Percentiles rank a stretch among this genome's conserved stretches.
Evolutionary conservation across 2,113 vertebrate genomes (phyloP).

Genomic region (Grallaria varia): DNA sequence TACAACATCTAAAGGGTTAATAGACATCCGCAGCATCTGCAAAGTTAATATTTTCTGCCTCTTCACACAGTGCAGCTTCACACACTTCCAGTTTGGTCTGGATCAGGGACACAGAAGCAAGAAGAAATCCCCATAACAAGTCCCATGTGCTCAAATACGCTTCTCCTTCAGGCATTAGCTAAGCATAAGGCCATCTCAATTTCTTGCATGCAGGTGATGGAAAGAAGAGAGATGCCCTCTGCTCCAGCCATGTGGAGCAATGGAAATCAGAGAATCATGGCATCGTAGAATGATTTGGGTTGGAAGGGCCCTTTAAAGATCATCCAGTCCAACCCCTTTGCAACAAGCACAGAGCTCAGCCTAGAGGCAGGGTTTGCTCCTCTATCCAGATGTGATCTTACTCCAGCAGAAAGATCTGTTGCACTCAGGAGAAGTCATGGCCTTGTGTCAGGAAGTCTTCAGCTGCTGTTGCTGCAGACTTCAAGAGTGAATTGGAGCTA

Average conservation of each 20-base stretch:
- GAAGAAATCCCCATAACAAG: background rate
- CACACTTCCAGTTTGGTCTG: background rate
- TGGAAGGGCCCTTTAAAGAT: background rate
- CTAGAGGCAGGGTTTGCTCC: background rate
- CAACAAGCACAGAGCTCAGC: background rate
- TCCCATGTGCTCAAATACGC: background rate
- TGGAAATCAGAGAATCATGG: background rate
- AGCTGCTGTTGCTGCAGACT: background rate
- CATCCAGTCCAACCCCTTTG: background rate
- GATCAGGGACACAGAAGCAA: background rate
- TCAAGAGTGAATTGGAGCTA: slow-evolving; percentile 3
- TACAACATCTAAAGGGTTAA: background rate
- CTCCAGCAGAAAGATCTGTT: background rate
- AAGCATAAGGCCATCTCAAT: background rate
- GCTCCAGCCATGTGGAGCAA: background rate
- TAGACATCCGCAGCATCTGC: background rate
- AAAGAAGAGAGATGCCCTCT: background rate
- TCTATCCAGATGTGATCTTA: background rate
- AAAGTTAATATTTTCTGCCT: background rate
- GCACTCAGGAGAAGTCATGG: background rate
- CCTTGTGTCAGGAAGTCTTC: background rate
- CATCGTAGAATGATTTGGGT: background rate
- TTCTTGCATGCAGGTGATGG: background rate
- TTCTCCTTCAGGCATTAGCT: background rate
- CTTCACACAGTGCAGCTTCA: background rate